Percentiles rank a stretch among this genome's conserved stretches.
phyloP scores from a whole-genome alignment of 2,888 invertebrate species.

The Cordilura impudica region DNA sequence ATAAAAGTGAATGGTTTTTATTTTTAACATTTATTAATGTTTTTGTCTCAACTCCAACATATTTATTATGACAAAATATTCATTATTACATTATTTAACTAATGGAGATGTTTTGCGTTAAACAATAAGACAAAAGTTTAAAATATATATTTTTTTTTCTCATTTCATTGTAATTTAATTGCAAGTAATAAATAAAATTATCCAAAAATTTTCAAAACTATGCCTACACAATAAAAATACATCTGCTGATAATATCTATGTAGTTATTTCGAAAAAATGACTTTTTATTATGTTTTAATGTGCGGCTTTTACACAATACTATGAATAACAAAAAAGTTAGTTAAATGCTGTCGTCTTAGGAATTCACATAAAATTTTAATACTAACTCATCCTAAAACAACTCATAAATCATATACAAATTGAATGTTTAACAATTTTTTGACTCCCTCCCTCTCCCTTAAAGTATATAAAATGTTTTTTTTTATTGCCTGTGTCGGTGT shows the following conservation, averaged over 20 bases:
- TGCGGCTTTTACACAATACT: not conserved
- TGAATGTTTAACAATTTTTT: not conserved
- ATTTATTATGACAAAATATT: too few species aligned
- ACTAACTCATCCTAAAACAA: not conserved
- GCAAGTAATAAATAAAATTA: too few species aligned
- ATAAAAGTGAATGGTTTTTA: not conserved
- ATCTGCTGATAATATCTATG: not conserved
- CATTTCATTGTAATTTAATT: too few species aligned
- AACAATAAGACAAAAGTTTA: too few species aligned
- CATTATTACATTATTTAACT: too few species aligned
- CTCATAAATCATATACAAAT: not conserved
- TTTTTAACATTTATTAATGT: not conserved
- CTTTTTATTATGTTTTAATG: not conserved
- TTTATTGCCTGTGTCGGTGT: not conserved
- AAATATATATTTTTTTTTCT: too few species aligned
- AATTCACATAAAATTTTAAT: not conserved
- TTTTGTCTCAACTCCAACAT: not conserved
- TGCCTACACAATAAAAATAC: too few species aligned
- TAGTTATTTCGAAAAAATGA: not conserved
- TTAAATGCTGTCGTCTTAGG: not conserved
- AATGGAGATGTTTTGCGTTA: too few species aligned
- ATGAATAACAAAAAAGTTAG: not conserved
- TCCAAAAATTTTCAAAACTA: too few species aligned
- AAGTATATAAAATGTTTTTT: not conserved
- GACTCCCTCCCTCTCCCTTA: not conserved